phyloP scores from a whole-genome alignment of 2,888 invertebrate genomes.

The Lasioglossum malachurum region DNA sequence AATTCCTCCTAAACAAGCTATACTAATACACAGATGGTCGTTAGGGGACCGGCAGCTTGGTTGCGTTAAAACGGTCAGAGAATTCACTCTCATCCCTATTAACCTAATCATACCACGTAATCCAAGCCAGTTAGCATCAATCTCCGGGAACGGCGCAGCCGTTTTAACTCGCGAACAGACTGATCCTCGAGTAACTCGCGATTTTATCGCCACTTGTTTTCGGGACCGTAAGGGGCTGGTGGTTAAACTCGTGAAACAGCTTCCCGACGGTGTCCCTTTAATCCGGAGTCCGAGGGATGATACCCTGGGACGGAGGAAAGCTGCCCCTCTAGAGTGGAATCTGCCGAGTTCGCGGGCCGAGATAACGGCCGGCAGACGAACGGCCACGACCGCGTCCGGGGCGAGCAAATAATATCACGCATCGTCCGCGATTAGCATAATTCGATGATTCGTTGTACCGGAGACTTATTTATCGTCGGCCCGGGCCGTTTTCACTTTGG shows the following conservation, averaged over 20 bases:
- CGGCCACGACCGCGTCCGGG: constrained; percentile 66
- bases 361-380: constrained; percentile 69
- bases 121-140: constrained; percentile 47
- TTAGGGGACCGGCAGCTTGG: neutral
- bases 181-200: constrained; percentile 4
- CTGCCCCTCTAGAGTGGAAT: constrained; percentile 17
- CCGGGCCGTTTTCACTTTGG: constrained; percentile 66
- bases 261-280: constrained; percentile 15
- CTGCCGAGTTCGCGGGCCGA: constrained; percentile 16
- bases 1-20: constrained; percentile 31
- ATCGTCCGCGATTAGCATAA: constrained; percentile 78
- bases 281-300: constrained; percentile 43
- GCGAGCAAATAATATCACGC: constrained; percentile 78
- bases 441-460: constrained; percentile 73
- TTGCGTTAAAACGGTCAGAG: constrained; percentile 6
- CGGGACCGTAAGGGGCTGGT: neutral
- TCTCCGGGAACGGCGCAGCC: constrained; percentile 31
- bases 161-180: constrained; percentile 1
- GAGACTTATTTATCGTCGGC: constrained; percentile 76
- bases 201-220: neutral
- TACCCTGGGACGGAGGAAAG: constrained; percentile 20
- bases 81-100: constrained; percentile 34
- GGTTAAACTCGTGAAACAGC: constrained; percentile 31
- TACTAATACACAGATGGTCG: constrained; percentile 29
- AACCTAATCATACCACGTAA: constrained; percentile 50